Conservation (phyloP, 2,888 invertebrate genomes). For the Augiades crinisus region DNA sequence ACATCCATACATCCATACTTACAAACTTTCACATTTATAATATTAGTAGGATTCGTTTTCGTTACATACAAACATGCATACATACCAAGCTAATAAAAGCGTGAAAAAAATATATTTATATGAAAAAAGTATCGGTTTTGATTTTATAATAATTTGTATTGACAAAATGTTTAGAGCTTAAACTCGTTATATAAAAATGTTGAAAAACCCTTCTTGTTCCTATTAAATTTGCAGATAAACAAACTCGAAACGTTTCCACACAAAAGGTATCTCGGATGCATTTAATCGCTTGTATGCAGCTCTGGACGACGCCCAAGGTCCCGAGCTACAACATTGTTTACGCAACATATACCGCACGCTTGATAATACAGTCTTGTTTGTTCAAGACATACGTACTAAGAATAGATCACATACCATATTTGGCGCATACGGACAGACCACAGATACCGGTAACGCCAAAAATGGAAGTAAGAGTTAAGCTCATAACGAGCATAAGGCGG, state of each 20-base stretch:
- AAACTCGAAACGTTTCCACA: conserved; percentile 7
- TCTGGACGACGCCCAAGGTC: conserved; percentile 24
- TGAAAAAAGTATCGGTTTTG: too few relatives aligned
- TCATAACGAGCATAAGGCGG: conserved; percentile 56
- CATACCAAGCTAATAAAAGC: too few relatives aligned
- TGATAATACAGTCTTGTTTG: conserved; percentile 14
- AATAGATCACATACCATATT: conserved; percentile 35
- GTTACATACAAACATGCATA: too few relatives aligned
- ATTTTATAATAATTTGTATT: too few relatives aligned
- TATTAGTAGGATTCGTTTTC: too few relatives aligned
- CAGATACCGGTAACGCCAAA: conserved; percentile 53
- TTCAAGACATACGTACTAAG: conserved; percentile 18
- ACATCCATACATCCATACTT: too few relatives aligned
- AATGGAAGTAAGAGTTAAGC: conserved; percentile 50
- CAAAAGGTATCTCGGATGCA: conserved; percentile 17
- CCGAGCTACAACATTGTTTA: conserved; percentile 20
- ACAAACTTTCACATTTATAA: too few relatives aligned
- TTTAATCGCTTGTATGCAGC: conserved; percentile 21
- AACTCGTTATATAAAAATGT: too few relatives aligned
- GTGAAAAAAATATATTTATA: too few relatives aligned
- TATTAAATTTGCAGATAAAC: conserved; percentile 15
- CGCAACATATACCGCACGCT: conserved; percentile 9
- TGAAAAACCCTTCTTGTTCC: neutral
- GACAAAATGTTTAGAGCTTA: too few relatives aligned
- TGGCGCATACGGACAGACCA: conserved; percentile 43